phyloP scores from a whole-genome alignment of 2,797 vertebrate genomes.

The Bradypodion ventrale region DNA sequence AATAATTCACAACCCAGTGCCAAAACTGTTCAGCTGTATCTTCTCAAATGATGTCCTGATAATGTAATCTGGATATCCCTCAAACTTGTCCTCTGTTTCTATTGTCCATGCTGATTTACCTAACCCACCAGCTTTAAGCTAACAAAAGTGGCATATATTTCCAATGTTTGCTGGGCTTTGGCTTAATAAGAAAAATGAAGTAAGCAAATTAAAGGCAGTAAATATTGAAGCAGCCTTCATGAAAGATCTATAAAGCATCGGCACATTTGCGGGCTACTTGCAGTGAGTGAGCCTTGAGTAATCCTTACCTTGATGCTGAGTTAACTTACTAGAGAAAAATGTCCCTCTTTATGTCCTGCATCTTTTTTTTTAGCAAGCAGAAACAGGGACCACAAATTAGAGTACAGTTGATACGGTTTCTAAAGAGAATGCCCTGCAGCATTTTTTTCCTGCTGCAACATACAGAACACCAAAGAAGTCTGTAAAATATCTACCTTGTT shows the following conservation, averaged over 20 bases:
- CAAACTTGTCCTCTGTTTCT: not conserved
- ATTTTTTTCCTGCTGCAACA: slow-evolving; percentile 50
- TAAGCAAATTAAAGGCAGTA: slow-evolving; percentile 79
- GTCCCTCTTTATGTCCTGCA: slow-evolving; percentile 58
- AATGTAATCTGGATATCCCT: not conserved
- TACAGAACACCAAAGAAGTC: slow-evolving; percentile 37
- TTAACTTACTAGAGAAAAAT: slow-evolving; percentile 78
- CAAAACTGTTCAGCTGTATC: not conserved
- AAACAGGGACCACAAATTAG: slow-evolving; percentile 74
- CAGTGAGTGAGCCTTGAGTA: slow-evolving; percentile 71
- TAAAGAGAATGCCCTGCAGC: slow-evolving; percentile 66
- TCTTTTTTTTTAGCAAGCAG: slow-evolving; percentile 47
- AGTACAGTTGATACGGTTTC: slow-evolving; percentile 74
- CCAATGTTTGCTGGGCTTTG: slow-evolving; percentile 37
- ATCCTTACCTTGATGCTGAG: slow-evolving; percentile 74
- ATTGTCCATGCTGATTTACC: slow-evolving; percentile 37
- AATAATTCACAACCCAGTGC: not conserved
- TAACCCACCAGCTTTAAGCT: slow-evolving; percentile 40
- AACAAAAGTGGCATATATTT: slow-evolving; percentile 38
- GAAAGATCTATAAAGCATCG: slow-evolving; percentile 73
- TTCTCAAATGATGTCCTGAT: not conserved
- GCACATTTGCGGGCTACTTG: slow-evolving; percentile 71
- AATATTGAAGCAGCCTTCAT: slow-evolving; percentile 77
- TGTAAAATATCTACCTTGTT: slow-evolving; percentile 27
- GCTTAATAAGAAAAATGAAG: slow-evolving; percentile 77